Evolutionary conservation across 1,140 invertebrate genomes (phyloP), one percentile per base, ranked within the genome.

Genomic region (Frieseomelitta varia): DNA sequence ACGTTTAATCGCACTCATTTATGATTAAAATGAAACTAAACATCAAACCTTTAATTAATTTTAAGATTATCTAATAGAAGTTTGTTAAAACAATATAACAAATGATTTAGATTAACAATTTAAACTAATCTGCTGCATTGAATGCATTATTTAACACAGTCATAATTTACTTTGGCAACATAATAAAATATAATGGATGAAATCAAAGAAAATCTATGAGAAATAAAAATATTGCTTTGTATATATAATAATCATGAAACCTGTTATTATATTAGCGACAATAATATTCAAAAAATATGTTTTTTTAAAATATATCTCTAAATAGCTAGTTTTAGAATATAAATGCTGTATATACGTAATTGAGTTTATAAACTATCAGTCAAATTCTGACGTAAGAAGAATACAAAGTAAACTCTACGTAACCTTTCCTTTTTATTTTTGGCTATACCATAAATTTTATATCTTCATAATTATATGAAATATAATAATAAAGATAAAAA

Each of bases 1-100:
- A 84, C 8, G 39, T 79, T 84, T 71, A 84, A 84, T 79, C 47
- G 67, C 3, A n/a, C 56, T 69, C 53, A 30, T 47, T 47, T 47
- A 19, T 30, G 21, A 47, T 11, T 27, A 2, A 6, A 27, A 11
- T 34, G 8, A n/a, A 27, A 21, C 21, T 15, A 51, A 51, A 63
- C 4, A 19, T 19, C 30, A 27, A 56, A 55, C 27, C 69, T 72
- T 19, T 27, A 47, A 47, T 47, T 47, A 47, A 47, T 47, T 47
- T 47, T 47, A 47, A 8, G 58, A 4, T 61, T 61, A 14, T 14
- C 4, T 14, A 24, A 14, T n/a, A n/a, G n/a, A 61, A 61, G 4
- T 61, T 61, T 14, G 24, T 4, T 61, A 61, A 61, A 8, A 47
- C 39, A 47, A 47, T 10, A 47, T 47, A 47, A 47, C 39, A 47